phyloP scores from a whole-genome alignment of 53 echinoderm and acorn worm species.

The Hippasteria phrygiana region DNA sequence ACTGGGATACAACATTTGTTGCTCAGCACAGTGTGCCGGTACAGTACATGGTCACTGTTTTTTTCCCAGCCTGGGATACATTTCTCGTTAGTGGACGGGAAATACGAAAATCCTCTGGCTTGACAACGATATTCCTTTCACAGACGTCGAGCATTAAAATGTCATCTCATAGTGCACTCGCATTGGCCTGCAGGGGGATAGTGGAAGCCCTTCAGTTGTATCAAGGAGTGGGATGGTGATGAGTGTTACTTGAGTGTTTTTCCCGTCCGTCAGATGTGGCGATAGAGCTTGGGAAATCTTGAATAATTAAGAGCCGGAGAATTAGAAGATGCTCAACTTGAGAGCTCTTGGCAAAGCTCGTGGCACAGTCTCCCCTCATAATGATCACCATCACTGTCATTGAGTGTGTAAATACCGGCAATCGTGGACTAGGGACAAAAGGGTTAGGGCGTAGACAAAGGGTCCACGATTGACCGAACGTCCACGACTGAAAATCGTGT shows the following conservation, averaged over 20 bases:
- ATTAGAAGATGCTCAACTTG: not conserved
- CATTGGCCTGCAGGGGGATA: not conserved
- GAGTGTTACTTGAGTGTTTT: constrained; percentile 2
- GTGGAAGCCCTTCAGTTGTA: not conserved
- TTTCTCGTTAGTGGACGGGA: not conserved
- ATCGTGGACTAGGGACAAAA: no score
- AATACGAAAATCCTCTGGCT: not conserved
- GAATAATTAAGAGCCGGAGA: not conserved
- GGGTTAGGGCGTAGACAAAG: no score
- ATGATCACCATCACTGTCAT: not conserved
- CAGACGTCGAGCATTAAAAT: constrained; percentile 14
- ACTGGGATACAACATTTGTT: no score
- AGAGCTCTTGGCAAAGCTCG: not conserved
- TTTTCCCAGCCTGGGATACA: not conserved
- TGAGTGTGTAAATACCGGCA: no score
- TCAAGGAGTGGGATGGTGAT: constrained; percentile 11
- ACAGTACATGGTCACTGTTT: no score
- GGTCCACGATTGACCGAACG: no score
- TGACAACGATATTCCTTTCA: not conserved
- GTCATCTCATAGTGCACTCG: not conserved
- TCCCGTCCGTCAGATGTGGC: not conserved
- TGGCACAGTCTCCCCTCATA: not conserved
- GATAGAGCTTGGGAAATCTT: not conserved
- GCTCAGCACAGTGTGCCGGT: no score
- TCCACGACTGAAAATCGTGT: no score